These are phyloP conservation scores for Labroides dimidiatus DNA, from an alignment of 2,797 vertebrate genomes.

Conservation along the genomic window DNA sequence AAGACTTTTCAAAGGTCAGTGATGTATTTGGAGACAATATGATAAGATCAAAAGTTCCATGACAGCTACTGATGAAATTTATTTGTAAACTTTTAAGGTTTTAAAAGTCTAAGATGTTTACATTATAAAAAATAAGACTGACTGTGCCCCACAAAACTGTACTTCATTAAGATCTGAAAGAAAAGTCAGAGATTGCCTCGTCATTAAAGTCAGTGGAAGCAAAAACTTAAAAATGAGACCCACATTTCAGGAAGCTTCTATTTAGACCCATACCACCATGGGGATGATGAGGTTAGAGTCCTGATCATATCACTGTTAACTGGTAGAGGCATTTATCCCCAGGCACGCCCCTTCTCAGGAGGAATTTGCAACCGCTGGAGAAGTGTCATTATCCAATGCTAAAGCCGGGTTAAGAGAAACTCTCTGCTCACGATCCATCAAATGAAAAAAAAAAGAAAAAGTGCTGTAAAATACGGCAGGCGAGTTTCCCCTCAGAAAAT, in stretches of 20 bases:
- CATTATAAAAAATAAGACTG: not conserved
- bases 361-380: slow-evolving; percentile 27
- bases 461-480: slow-evolving; percentile 13
- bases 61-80: not conserved
- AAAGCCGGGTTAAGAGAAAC: slow-evolving; percentile 48
- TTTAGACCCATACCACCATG: slow-evolving; percentile 8
- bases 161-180: not conserved
- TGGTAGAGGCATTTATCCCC: slow-evolving; percentile 50
- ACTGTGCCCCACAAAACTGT: not conserved
- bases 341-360: slow-evolving; percentile 46
- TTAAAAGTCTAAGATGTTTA: not conserved
- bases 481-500: slow-evolving; percentile 39
- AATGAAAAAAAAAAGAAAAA: slow-evolving; percentile 52
- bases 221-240: not conserved
- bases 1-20: not conserved
- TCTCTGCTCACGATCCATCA: slow-evolving; percentile 47
- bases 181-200: not conserved
- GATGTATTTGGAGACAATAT: not conserved
- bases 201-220: not conserved
- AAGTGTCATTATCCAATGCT: slow-evolving; percentile 44
- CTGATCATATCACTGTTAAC: slow-evolving; percentile 55
- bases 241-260: not conserved
- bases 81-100: not conserved
- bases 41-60: not conserved
- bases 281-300: slow-evolving; percentile 16